Conservation (phyloP, 2,888 invertebrate genomes). For the Tromatobia lineatoria region DNA sequence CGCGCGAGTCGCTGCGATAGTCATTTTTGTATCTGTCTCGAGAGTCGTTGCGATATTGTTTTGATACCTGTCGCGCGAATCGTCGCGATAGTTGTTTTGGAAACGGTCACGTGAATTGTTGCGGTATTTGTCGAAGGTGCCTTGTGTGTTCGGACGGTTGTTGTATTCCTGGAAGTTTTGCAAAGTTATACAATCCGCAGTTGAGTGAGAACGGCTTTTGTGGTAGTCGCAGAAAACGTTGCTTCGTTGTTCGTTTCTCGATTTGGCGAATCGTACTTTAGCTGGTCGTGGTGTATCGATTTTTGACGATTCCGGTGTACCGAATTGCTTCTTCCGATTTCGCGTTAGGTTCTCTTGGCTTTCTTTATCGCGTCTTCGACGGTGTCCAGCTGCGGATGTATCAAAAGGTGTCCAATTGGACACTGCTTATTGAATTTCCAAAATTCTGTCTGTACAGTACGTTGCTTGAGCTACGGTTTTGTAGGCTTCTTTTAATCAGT, state of each 20-base stretch:
- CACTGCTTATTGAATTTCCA: conserved; percentile 1
- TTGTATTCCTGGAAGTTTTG: background rate
- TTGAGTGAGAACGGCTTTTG: background rate
- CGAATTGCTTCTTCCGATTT: background rate
- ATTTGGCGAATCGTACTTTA: conserved; percentile 5
- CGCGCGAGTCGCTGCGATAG: too few species aligned
- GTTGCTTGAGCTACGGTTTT: background rate
- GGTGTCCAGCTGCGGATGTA: background rate
- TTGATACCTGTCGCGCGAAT: too few species aligned
- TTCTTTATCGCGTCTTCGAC: background rate
- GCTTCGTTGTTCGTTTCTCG: background rate
- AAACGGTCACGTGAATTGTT: background rate
- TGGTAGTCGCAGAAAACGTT: background rate
- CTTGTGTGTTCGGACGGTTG: background rate
- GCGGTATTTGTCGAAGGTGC: background rate
- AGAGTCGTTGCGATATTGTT: too few species aligned
- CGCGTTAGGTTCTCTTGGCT: background rate
- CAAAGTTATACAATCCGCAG: background rate
- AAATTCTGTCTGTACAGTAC: background rate
- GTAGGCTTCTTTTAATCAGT: conserved; percentile 7
- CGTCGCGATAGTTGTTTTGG: too few species aligned
- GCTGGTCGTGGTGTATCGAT: background rate
- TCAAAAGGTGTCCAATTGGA: background rate
- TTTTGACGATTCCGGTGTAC: background rate
- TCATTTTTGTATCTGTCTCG: too few species aligned